Base-by-base conservation (phyloP, 2,797 vertebrate genomes). In the Spea hammondii region DNA sequence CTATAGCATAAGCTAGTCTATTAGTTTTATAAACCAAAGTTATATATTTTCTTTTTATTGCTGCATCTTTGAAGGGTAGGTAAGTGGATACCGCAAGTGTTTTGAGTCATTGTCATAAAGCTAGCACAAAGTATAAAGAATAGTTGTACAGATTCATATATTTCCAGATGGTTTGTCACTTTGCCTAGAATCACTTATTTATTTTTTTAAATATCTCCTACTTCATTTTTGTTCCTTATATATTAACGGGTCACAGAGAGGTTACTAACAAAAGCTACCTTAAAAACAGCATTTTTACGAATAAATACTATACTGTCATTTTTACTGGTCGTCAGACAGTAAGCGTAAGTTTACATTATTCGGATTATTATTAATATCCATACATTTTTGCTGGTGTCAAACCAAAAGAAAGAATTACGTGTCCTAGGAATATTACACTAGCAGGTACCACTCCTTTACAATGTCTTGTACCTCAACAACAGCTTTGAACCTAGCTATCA, bases 71-170 rank as follows among this genome's bases (percentile, higher is more conserved):
- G 73, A 80, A 76, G 73, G 68, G 45, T 76, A 44, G 59, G 73
- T 80, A 80, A 80, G 68, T 76, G 79, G 72, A 80, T 70, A 80
- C 59, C 72, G 64, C 47, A 71, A 76, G 79, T 75, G 67, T 59
- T 76, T 76, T 66, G 66, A 80, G 73, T 71, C 72, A 71, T 65
- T 80, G 72, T 80, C 74, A 66, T 70, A 57, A 53, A 66, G 54
- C 14, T 65, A 67, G 79, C 67, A 65, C 17, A 59, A 69, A 7
- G 51, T 50, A 71, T 71, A 53, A 46, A 67, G 62, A 55, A 72
- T 51, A 76, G 70, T 72, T 66, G 45, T 59, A 66, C 55, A 57
- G 48, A 57, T 60, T 72, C 68, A 32, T 80, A 71, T 69, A 67
- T 67, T 59, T 65, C 65, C 65, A 71, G 67, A 80, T 76, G 59